These are phyloP conservation scores for Uropsilus gracilis DNA, from an alignment of 2,113 vertebrate genomes.

Conservation along the genomic window DNA sequence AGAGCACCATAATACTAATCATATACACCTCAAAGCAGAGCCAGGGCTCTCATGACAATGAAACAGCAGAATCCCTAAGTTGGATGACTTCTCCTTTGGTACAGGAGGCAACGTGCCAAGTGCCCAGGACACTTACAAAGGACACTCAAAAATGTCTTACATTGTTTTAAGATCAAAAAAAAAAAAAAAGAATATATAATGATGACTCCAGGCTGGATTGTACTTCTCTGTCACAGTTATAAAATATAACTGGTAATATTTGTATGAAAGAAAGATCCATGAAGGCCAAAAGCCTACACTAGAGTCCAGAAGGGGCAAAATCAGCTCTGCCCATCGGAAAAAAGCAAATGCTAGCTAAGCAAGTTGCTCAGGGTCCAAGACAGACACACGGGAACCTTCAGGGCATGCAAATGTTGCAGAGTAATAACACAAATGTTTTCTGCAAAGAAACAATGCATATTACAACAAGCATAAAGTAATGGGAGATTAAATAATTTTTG, in stretches of 20 bases:
- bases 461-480: background rate
- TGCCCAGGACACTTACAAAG: background rate
- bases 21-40: accelerated
- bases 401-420: background rate
- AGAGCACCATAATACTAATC: background rate
- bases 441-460: background rate
- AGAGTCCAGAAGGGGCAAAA: background rate
- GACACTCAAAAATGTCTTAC: background rate
- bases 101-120: background rate
- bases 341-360: background rate
- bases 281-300: background rate
- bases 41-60: background rate
- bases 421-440: background rate
- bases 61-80: background rate
- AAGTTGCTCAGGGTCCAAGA: background rate
- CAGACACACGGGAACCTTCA: background rate
- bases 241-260: background rate
- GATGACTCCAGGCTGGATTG: background rate
- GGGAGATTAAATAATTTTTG: background rate
- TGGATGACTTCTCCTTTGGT: background rate
- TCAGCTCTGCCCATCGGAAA: background rate
- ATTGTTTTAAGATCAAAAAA: background rate
- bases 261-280: background rate
- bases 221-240: background rate
- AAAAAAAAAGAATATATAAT: background rate